Evolutionary conservation across 1,140 invertebrate species (phyloP).

Genomic region (Marisa cornuarietis): DNA sequence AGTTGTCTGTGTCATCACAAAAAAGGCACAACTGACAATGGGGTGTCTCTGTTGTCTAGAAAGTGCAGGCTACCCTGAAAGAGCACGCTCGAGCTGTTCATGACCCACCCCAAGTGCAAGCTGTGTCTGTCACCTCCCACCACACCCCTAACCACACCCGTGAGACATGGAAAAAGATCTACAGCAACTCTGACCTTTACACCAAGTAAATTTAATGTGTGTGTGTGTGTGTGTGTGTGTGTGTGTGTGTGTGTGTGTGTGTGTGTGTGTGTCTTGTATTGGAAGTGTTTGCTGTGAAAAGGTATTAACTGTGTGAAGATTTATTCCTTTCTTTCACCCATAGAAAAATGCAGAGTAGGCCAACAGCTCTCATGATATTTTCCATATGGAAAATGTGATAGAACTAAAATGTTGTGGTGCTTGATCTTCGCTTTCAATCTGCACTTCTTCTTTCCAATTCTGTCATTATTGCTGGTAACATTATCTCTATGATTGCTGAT

Average conservation of each 20-base stretch:
- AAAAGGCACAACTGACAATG: background rate
- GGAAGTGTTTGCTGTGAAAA: background rate
- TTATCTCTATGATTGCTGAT: no score
- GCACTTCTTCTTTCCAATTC: no score
- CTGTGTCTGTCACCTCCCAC: conserved; percentile 51
- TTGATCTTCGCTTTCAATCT: no score
- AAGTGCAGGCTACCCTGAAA: conserved; percentile 61
- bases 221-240: conserved; percentile 7
- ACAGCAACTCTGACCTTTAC: conserved; percentile 56
- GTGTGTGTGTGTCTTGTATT: background rate
- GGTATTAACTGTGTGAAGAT: background rate
- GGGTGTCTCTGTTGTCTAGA: conserved; percentile 39
- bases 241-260: conserved; percentile 3
- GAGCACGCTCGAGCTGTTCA: conserved; percentile 57
- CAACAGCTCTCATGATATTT: no score
- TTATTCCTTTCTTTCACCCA: no score
- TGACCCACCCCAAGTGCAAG: conserved; percentile 42
- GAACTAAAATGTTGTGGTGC: no score
- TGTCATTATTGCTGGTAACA: no score
- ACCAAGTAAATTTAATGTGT: conserved; percentile 39
- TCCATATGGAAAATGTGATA: no score
- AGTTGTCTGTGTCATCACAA: background rate
- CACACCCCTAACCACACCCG: conserved; percentile 45
- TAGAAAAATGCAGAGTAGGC: no score
- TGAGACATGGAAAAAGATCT: conserved; percentile 61